A percentile compares a stretch with the other conserved stretches of the same genome.
Evolutionary conservation across 2,797 vertebrate genomes (phyloP).

Genomic region (Graptemys geographica): DNA sequence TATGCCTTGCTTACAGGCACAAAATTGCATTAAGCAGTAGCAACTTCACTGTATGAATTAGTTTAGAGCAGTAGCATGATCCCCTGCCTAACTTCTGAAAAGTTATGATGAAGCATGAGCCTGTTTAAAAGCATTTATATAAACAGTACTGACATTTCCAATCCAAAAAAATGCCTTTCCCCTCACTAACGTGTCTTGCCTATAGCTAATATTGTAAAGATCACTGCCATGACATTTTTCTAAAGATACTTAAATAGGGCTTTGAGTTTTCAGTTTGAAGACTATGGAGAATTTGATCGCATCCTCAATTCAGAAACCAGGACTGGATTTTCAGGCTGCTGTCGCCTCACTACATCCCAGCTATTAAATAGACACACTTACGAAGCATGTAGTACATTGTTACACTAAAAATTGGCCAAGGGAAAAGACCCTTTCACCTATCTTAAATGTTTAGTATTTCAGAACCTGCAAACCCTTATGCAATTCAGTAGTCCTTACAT

Average conservation of each 20-base stretch:
- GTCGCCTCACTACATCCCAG: background rate
- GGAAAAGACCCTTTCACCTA: background rate
- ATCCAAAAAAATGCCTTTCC: background rate
- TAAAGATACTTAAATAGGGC: background rate
- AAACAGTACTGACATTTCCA: constrained; percentile 18
- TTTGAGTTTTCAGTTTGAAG: constrained; percentile 11
- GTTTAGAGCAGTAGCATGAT: constrained; percentile 10
- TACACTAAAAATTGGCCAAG: background rate
- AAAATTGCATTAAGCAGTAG: background rate
- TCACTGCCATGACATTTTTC: background rate
- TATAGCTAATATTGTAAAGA: background rate
- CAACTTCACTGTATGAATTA: constrained; percentile 30
- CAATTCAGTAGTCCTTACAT: background rate
- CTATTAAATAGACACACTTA: background rate
- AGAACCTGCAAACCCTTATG: background rate
- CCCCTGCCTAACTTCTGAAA: constrained; percentile 3
- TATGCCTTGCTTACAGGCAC: constrained; percentile 34
- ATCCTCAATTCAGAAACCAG: background rate
- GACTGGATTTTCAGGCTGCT: background rate
- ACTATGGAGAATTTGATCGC: background rate
- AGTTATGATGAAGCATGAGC: constrained; percentile 30
- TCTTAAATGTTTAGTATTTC: background rate
- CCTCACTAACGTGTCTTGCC: background rate
- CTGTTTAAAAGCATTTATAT: background rate
- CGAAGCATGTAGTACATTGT: background rate